phyloP scores from a whole-genome alignment of 2,797 vertebrate genomes.

The Pseudocheirus occidentalis region DNA sequence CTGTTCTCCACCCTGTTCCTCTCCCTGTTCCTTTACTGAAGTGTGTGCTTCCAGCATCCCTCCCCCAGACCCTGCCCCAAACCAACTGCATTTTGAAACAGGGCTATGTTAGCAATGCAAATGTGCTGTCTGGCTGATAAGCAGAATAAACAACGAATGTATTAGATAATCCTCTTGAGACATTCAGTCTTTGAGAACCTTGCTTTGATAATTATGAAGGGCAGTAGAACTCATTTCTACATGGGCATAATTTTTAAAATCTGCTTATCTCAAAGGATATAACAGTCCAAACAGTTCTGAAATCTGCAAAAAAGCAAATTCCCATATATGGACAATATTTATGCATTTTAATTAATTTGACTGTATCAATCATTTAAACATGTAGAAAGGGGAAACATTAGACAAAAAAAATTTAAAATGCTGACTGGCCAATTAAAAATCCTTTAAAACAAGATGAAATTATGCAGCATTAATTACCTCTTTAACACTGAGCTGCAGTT shows the following conservation, averaged over 20 bases:
- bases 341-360: slow-evolving; percentile 7
- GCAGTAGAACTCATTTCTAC: slow-evolving; percentile 5
- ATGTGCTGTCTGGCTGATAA: slow-evolving; percentile 5
- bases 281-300: neutral
- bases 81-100: slow-evolving; percentile 25
- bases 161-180: neutral
- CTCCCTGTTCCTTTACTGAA: too few species aligned
- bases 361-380: neutral
- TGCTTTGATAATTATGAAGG: slow-evolving; percentile 1
- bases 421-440: neutral
- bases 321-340: slow-evolving; percentile 26
- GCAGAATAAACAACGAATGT: neutral
- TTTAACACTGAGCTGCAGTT: slow-evolving; percentile 20
- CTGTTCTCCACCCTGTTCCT: too few species aligned
- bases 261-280: slow-evolving; percentile 48
- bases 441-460: neutral
- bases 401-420: neutral
- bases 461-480: neutral
- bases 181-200: slow-evolving; percentile 1
- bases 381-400: neutral
- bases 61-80: too few species aligned
- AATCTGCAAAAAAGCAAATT: slow-evolving; percentile 26
- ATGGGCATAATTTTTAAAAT: slow-evolving; percentile 22
- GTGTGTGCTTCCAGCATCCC: too few species aligned
- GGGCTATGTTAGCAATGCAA: neutral